Evolutionary conservation across 2,113 vertebrate species (phyloP).

Genomic region (Prolemur simus): DNA sequence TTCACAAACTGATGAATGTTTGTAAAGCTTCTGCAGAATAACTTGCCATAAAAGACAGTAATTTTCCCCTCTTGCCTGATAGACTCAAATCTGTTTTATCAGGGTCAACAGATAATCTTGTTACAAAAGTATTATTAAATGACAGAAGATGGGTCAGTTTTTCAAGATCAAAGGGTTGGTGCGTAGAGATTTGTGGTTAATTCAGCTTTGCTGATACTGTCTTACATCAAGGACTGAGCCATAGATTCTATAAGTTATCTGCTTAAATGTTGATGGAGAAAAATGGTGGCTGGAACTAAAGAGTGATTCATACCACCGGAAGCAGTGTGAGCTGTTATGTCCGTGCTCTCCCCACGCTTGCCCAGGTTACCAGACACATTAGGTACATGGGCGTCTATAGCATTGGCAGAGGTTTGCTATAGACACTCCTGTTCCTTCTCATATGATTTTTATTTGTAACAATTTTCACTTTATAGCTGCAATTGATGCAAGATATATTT

Average conservation of each 20-base stretch:
- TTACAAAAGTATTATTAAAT: slow-evolving; percentile 27
- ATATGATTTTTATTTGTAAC: background rate
- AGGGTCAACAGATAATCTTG: slow-evolving; percentile 5
- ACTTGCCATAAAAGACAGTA: background rate
- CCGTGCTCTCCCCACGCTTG: background rate
- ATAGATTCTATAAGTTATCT: background rate
- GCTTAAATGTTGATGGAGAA: background rate
- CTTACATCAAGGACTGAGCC: background rate
- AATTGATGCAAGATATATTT: background rate
- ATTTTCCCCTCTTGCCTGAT: background rate
- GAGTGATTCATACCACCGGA: background rate
- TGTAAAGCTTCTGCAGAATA: background rate
- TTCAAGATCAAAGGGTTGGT: background rate
- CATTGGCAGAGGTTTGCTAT: background rate
- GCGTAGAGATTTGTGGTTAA: background rate
- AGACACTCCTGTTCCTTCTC: background rate
- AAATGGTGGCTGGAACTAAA: background rate
- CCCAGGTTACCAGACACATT: background rate
- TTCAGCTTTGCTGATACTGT: background rate
- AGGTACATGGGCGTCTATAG: rapidly evolving
- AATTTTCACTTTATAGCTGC: background rate
- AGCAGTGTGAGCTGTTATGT: background rate
- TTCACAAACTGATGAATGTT: slow-evolving; percentile 43
- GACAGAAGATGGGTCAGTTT: background rate
- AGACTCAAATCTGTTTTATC: slow-evolving; percentile 29